These are phyloP conservation scores for Rhinolophus sinicus DNA, from an alignment of 2,113 vertebrate species.

Conservation along the genomic window DNA sequence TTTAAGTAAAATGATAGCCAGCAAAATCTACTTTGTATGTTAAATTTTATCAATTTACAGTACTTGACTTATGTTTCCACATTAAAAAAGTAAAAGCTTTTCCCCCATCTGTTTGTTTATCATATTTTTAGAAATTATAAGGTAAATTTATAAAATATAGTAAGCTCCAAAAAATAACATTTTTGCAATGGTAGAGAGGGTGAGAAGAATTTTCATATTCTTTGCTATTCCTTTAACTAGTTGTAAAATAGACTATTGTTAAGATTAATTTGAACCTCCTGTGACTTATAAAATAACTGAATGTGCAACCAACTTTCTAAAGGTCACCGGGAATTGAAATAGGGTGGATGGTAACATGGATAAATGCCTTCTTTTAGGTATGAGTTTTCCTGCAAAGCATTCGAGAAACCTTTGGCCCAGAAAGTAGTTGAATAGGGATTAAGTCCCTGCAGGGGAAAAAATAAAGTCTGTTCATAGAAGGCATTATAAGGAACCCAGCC, in stretches of 20 bases:
- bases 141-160: background rate
- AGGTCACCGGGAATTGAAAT: conserved; percentile 64
- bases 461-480: conserved; percentile 65
- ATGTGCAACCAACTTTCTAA: conserved; percentile 62
- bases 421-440: conserved; percentile 74
- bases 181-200: background rate
- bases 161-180: background rate
- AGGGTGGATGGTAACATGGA: conserved; percentile 30
- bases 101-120: background rate
- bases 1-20: background rate
- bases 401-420: conserved; percentile 71
- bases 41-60: conserved; percentile 23
- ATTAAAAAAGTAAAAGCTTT: background rate
- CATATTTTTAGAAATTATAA: background rate
- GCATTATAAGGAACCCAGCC: conserved; percentile 67
- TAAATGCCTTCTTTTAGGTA: conserved; percentile 39
- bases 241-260: conserved; percentile 37
- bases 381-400: conserved; percentile 72
- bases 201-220: background rate
- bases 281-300: conserved; percentile 70
- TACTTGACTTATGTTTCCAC: background rate
- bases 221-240: conserved; percentile 35
- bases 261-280: conserved; percentile 59
- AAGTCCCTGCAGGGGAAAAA: conserved; percentile 50
- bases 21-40: background rate